Percentiles rank a stretch among this genome's conserved stretches.
Evolutionary conservation across 2,113 vertebrate genomes (phyloP).

Genomic region (Pampusana beccarii): DNA sequence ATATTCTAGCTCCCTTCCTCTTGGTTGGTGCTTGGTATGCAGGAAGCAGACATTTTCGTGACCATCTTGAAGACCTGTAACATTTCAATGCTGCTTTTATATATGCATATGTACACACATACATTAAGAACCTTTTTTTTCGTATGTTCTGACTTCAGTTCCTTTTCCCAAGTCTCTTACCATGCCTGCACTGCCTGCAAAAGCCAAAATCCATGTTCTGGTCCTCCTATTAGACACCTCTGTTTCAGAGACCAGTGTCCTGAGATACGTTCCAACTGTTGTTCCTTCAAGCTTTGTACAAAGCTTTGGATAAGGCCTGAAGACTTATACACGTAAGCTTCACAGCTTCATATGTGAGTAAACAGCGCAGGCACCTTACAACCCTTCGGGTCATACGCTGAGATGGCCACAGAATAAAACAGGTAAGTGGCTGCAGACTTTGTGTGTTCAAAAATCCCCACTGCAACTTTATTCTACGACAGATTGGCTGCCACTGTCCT

Average conservation of each 20-base stretch:
- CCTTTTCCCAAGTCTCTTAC: neutral
- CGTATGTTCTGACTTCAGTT: neutral
- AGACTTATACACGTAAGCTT: neutral
- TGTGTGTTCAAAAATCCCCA: neutral
- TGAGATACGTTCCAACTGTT: neutral
- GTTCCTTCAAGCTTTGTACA: neutral
- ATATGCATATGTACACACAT: neutral
- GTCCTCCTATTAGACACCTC: neutral
- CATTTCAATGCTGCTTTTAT: neutral
- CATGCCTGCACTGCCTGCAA: neutral
- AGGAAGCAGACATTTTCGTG: neutral
- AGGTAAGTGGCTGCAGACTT: neutral
- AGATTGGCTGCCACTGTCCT: rapidly evolving
- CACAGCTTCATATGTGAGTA: neutral
- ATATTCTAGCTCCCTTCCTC: neutral
- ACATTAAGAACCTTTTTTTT: neutral
- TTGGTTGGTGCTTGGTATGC: neutral
- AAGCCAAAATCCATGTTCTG: neutral
- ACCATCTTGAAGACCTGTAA: neutral
- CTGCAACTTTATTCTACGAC: neutral
- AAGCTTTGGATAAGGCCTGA: neutral
- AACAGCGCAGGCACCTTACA: neutral
- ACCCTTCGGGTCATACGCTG: neutral
- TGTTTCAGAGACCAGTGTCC: neutral
- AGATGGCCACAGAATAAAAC: neutral